Conservation (phyloP, 2,113 vertebrate genomes). For the Zosterops lateralis region DNA sequence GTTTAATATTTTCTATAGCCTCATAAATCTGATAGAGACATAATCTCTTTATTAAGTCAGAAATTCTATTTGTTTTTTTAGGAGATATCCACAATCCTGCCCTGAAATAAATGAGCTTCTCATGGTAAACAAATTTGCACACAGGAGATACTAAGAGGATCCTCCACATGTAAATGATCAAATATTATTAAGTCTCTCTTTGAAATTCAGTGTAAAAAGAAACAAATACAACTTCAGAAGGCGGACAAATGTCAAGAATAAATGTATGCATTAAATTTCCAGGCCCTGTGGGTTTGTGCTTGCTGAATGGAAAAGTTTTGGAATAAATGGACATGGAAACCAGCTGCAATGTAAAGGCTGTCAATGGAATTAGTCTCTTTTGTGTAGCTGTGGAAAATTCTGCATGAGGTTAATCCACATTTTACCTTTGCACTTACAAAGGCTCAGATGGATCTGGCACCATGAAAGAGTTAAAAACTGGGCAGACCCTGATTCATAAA, state of each 20-base stretch:
- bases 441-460: neutral
- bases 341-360: neutral
- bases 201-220: neutral
- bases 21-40: constrained; percentile 59
- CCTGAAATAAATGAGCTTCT: constrained; percentile 9
- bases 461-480: neutral
- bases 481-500: neutral
- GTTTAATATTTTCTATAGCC: constrained; percentile 66
- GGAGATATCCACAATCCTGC: constrained; percentile 16
- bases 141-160: neutral
- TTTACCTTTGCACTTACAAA: neutral
- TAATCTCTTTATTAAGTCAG: constrained; percentile 67
- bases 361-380: neutral
- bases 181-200: neutral
- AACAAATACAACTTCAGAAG: neutral
- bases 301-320: neutral
- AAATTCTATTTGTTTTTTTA: constrained; percentile 63
- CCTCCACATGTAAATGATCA: neutral
- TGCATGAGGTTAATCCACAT: neutral
- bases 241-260: neutral
- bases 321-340: neutral
- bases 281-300: neutral
- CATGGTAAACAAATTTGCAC: constrained; percentile 25
- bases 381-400: neutral
- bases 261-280: neutral